Percentiles rank a stretch among this genome's conserved stretches.
phyloP scores from a whole-genome alignment of 37 sponge, comb jelly and placozoan genomes.

The Corticium candelabrum region DNA sequence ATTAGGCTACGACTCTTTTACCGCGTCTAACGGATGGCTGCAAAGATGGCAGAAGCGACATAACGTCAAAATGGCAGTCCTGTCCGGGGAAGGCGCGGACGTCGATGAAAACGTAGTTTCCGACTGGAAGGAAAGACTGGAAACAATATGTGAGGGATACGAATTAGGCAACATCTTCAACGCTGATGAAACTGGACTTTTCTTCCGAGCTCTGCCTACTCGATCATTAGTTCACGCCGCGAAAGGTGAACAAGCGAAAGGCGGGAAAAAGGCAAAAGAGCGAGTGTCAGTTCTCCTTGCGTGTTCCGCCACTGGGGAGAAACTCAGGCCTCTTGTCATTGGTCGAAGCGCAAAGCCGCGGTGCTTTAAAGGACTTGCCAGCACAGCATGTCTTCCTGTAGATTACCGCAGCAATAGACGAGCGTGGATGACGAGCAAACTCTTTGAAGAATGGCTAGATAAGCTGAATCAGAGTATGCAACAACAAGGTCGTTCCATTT shows the following conservation, averaged over 20 bases:
- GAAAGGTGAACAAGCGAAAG: constrained; percentile 3
- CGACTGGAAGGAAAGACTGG: background rate
- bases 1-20: background rate
- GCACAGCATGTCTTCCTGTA: too few relatives aligned
- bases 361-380: too few relatives aligned
- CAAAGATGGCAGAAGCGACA: background rate
- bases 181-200: constrained; percentile 22
- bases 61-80: background rate
- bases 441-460: too few relatives aligned
- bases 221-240: constrained; percentile 10
- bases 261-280: constrained; percentile 11
- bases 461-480: too few relatives aligned
- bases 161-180: constrained; percentile 10
- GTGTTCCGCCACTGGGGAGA: constrained; percentile 5
- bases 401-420: too few relatives aligned
- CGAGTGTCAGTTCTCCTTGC: constrained; percentile 13
- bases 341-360: too few relatives aligned
- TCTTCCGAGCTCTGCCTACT: constrained; percentile 19
- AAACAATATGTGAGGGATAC: constrained; percentile 1
- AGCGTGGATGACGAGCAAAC: too few relatives aligned
- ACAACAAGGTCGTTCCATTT: too few relatives aligned
- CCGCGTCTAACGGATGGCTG: constrained; percentile 14
- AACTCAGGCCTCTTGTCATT: constrained; percentile 11
- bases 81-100: constrained; percentile 16
- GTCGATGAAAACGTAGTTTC: constrained; percentile 1